A percentile compares a stretch with the other conserved stretches of the same genome.
Evolutionary conservation across 1,140 invertebrate genomes (phyloP).

Genomic region (Ips nitidus): DNA sequence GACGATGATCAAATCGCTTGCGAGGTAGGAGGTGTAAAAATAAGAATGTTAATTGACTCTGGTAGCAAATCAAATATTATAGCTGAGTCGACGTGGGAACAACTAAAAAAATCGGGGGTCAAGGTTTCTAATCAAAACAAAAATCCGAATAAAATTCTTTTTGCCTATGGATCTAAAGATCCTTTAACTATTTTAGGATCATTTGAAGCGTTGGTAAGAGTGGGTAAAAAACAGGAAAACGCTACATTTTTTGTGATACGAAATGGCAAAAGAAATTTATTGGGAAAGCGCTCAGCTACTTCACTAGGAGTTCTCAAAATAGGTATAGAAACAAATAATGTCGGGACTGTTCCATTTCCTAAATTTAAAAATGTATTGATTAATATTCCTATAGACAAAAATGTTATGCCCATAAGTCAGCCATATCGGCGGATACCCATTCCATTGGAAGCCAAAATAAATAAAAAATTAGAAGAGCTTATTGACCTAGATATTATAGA

Average conservation of each 20-base stretch:
- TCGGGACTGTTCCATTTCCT: too few relatives aligned
- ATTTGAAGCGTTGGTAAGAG: too few relatives aligned
- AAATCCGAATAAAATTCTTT: background rate
- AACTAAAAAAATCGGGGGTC: background rate
- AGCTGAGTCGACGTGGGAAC: background rate
- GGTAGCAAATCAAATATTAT: background rate
- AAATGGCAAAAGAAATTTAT: background rate
- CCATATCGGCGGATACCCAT: background rate
- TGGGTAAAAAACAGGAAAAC: too few relatives aligned
- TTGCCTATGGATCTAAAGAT: background rate
- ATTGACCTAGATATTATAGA: background rate
- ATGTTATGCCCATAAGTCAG: background rate
- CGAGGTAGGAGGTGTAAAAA: background rate
- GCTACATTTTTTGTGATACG: too few relatives aligned
- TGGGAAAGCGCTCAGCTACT: background rate
- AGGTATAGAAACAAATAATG: too few relatives aligned
- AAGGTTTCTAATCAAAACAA: background rate
- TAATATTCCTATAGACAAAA: too few relatives aligned
- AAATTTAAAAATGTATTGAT: too few relatives aligned
- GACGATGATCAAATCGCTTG: background rate
- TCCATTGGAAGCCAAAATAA: background rate
- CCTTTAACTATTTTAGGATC: too few relatives aligned
- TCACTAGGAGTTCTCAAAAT: too few relatives aligned
- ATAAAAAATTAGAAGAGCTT: too few relatives aligned
- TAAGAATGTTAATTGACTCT: background rate